A percentile compares a stretch with the other conserved stretches of the same genome.
These are phyloP conservation scores for Eulimnadia texana DNA, from an alignment of 1,140 invertebrate genomes.

Conservation along the genomic window DNA sequence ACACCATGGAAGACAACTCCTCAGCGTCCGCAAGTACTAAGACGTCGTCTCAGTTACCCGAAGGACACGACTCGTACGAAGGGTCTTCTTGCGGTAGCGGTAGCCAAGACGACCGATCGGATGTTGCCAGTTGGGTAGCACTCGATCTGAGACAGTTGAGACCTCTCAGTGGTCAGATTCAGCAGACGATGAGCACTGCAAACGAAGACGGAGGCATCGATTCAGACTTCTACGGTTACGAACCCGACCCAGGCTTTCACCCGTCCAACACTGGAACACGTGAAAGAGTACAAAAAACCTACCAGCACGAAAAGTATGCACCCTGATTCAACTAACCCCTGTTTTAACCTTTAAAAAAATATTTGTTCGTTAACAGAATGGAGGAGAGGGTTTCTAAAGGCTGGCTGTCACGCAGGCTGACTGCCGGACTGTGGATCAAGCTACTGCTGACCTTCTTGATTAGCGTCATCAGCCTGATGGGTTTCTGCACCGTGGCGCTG, in stretches of 20 bases:
- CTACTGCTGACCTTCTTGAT: neutral
- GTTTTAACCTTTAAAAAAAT: too few relatives aligned
- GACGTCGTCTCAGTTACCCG: neutral
- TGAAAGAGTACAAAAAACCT: neutral
- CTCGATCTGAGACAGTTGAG: conserved; percentile 1
- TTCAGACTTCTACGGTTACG: conserved; percentile 10
- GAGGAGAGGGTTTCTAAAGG: too few relatives aligned
- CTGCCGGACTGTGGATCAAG: conserved; percentile 6
- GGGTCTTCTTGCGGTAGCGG: conserved; percentile 8
- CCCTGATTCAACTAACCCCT: too few relatives aligned
- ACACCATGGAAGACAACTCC: neutral
- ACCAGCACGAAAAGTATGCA: neutral
- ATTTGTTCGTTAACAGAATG: too few relatives aligned
- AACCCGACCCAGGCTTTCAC: neutral
- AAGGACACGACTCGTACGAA: conserved; percentile 8
- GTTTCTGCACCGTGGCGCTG: neutral
- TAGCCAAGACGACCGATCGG: conserved; percentile 5
- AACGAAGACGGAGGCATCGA: neutral
- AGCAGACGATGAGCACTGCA: neutral
- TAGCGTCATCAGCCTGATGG: neutral
- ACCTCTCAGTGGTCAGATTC: neutral
- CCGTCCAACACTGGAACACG: neutral
- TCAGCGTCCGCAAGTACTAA: neutral
- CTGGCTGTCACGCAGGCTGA: neutral
- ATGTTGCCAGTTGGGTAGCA: conserved; percentile 5